Conservation (phyloP, 2,113 vertebrate species). For the Trochalopteron elliotii region DNA sequence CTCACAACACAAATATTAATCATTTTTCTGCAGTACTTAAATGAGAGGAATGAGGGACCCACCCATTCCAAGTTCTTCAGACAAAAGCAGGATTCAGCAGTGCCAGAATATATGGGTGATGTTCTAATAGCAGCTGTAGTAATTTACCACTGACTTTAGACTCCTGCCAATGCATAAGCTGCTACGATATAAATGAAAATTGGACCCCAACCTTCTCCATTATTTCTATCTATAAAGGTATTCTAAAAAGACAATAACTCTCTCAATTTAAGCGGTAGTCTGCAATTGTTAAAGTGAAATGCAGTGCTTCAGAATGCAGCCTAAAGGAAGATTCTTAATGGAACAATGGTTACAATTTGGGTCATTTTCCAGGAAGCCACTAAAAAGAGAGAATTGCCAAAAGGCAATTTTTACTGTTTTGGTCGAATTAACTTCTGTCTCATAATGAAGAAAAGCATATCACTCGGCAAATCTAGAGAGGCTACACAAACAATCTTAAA, state of each 20-base stretch:
- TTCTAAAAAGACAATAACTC: background rate
- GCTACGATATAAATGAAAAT: background rate
- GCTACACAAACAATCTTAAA: background rate
- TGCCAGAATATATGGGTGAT: background rate
- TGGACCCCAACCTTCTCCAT: background rate
- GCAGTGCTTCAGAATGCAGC: background rate
- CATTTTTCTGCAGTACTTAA: background rate
- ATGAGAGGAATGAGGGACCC: background rate
- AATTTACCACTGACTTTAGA: background rate
- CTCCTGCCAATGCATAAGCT: background rate
- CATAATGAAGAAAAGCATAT: accelerated
- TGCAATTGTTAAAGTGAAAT: background rate
- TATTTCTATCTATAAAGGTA: background rate
- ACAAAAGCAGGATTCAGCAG: background rate
- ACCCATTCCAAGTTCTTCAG: background rate
- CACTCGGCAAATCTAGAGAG: background rate
- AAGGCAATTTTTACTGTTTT: background rate
- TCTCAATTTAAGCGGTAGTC: background rate
- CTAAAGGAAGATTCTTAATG: background rate
- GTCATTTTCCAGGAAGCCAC: background rate
- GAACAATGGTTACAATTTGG: background rate
- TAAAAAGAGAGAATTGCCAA: background rate
- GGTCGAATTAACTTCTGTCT: background rate
- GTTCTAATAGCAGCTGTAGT: background rate
- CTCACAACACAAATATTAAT: background rate